Percentiles rank a stretch among this genome's conserved stretches.
Evolutionary conservation across 2,113 vertebrate species (phyloP).

Genomic region (Pedionomus torquatus): DNA sequence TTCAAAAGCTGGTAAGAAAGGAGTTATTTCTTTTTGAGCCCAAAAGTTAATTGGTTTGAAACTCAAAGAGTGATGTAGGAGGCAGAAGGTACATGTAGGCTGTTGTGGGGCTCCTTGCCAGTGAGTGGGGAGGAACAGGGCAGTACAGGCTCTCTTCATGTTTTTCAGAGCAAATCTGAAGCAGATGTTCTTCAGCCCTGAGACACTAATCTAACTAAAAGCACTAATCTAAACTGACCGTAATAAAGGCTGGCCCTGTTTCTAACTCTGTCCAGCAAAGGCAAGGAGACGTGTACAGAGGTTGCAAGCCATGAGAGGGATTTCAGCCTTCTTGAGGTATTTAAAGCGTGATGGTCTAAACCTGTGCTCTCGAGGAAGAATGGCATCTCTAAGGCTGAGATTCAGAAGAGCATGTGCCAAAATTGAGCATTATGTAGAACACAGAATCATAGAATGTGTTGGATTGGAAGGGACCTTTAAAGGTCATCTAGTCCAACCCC

Average conservation of each 20-base stretch:
- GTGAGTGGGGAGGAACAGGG: background rate
- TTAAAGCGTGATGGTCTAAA: background rate
- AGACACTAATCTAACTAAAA: background rate
- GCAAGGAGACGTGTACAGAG: background rate
- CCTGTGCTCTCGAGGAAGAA: background rate
- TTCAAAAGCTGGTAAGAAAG: background rate
- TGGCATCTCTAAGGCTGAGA: background rate
- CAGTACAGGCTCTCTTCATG: background rate
- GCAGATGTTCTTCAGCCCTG: slow-evolving; percentile 16
- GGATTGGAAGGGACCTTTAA: too few relatives aligned
- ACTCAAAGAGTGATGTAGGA: background rate
- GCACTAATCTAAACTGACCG: background rate
- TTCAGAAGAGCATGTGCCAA: background rate
- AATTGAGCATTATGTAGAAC: too few relatives aligned
- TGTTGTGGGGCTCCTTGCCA: background rate
- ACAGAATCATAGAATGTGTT: too few relatives aligned
- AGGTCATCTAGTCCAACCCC: too few relatives aligned
- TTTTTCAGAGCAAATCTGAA: slow-evolving; percentile 3
- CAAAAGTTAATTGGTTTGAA: background rate
- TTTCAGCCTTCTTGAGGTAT: background rate
- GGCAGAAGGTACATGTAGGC: background rate
- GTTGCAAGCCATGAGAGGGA: background rate
- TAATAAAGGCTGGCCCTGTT: background rate
- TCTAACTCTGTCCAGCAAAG: background rate
- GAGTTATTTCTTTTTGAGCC: fast-evolving